A percentile compares a stretch with the other conserved stretches of the same genome.
These are phyloP conservation scores for Odobenus rosmarus DNA, from an alignment of 2,113 vertebrate genomes.

Conservation along the genomic window DNA sequence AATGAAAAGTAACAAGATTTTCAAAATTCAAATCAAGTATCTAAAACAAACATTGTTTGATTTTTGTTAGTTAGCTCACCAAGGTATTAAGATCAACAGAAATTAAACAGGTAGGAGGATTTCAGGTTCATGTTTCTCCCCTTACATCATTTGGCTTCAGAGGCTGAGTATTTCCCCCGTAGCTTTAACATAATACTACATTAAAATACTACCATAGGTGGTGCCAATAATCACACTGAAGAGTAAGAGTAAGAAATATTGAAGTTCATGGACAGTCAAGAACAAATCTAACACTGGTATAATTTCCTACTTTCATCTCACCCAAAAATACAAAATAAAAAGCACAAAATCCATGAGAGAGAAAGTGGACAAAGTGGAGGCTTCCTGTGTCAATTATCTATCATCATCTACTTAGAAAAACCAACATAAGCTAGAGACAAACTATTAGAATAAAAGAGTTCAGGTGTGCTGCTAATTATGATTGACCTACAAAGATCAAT, in stretches of 20 bases:
- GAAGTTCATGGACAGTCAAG: not conserved
- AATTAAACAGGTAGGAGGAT: not conserved
- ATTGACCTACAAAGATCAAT: not conserved
- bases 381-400: not conserved
- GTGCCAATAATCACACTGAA: not conserved
- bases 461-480: not conserved
- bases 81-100: not conserved
- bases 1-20: not conserved
- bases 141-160: not conserved
- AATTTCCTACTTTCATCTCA: slow-evolving; percentile 10
- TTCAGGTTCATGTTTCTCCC: not conserved
- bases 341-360: not conserved
- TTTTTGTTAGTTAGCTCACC: not conserved
- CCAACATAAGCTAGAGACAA: not conserved
- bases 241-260: not conserved
- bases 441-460: slow-evolving; percentile 3
- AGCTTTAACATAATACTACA: not conserved
- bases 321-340: not conserved
- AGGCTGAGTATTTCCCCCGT: not conserved
- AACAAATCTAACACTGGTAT: not conserved
- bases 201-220: not conserved
- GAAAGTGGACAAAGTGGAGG: not conserved
- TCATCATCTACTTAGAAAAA: slow-evolving; percentile 11
- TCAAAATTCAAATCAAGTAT: not conserved
- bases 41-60: not conserved